Conservation (phyloP, 2,797 vertebrate species). For the Chaenodraco wilsoni region DNA sequence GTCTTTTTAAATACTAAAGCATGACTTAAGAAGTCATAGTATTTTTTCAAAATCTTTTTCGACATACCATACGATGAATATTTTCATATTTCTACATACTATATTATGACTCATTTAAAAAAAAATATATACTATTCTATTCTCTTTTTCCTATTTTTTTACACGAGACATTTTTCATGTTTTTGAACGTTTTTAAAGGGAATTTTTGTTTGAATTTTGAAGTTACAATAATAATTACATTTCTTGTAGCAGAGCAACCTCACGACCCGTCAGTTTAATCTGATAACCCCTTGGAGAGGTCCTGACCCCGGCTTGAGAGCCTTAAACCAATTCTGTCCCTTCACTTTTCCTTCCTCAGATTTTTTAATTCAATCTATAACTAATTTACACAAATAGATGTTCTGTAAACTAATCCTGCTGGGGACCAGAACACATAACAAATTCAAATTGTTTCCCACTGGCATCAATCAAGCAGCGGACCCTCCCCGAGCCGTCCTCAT, state of each 20-base stretch:
- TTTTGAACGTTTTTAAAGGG: too few relatives aligned
- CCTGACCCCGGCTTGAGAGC: neutral
- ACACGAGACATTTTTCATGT: too few relatives aligned
- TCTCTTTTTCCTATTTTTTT: neutral
- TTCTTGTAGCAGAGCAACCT: neutral
- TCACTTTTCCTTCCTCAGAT: slow-evolving; percentile 29
- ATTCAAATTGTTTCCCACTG: slow-evolving; percentile 57
- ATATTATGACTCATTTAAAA: too few relatives aligned
- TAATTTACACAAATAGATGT: slow-evolving; percentile 44
- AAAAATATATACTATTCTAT: neutral
- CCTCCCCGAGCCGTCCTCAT: slow-evolving; percentile 35
- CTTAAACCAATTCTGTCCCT: slow-evolving; percentile 15
- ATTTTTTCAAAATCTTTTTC: too few relatives aligned
- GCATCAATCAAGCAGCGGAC: slow-evolving; percentile 60
- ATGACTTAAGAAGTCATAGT: too few relatives aligned
- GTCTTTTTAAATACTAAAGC: too few relatives aligned
- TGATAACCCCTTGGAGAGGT: neutral
- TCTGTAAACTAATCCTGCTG: slow-evolving; percentile 52
- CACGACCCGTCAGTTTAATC: slow-evolving; percentile 5
- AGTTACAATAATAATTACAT: neutral
- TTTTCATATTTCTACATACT: too few relatives aligned
- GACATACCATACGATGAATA: neutral
- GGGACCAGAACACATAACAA: slow-evolving; percentile 42
- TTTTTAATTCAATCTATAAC: slow-evolving; percentile 43
- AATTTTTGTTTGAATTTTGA: too few relatives aligned